A percentile compares a stretch with the other conserved stretches of the same genome.
These are phyloP conservation scores for Nycticryphes semicollaris DNA, from an alignment of 2,113 vertebrate species.

Conservation along the genomic window DNA sequence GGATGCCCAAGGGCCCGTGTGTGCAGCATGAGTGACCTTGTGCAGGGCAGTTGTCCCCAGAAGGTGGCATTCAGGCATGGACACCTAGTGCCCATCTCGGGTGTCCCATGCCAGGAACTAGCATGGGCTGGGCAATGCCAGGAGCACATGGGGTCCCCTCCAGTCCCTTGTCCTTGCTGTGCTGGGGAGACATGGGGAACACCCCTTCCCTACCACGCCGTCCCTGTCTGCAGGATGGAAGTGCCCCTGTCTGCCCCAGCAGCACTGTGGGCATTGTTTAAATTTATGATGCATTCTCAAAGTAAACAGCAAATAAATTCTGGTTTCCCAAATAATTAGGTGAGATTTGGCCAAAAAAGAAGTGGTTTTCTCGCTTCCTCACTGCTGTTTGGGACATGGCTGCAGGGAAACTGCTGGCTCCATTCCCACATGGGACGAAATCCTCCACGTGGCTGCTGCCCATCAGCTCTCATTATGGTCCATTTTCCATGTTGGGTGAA, in stretches of 20 bases:
- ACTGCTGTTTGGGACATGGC: fast-evolving
- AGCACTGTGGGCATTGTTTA: fast-evolving
- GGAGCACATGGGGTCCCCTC: not conserved
- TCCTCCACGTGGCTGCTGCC: not conserved
- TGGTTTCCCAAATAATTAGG: not conserved
- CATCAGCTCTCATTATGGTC: not conserved
- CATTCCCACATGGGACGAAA: not conserved
- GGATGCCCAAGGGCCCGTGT: fast-evolving
- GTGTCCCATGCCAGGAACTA: not conserved
- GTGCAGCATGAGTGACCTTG: not conserved
- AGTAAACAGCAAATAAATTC: not conserved
- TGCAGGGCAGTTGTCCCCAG: not conserved
- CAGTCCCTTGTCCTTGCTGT: too few species aligned
- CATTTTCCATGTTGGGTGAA: not conserved
- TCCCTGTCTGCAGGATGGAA: not conserved
- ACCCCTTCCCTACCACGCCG: fast-evolving
- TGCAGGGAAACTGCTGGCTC: not conserved
- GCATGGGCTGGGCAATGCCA: fast-evolving
- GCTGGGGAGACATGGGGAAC: not conserved
- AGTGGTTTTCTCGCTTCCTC: not conserved
- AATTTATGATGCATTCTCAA: fast-evolving
- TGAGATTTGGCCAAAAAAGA: not conserved
- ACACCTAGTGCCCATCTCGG: not conserved
- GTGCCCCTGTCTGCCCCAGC: fast-evolving
- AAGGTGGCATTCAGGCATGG: not conserved